A percentile compares a stretch with the other conserved stretches of the same genome.
Conservation (phyloP, 2,113 vertebrate species). For the Macroglossus sobrinus region DNA sequence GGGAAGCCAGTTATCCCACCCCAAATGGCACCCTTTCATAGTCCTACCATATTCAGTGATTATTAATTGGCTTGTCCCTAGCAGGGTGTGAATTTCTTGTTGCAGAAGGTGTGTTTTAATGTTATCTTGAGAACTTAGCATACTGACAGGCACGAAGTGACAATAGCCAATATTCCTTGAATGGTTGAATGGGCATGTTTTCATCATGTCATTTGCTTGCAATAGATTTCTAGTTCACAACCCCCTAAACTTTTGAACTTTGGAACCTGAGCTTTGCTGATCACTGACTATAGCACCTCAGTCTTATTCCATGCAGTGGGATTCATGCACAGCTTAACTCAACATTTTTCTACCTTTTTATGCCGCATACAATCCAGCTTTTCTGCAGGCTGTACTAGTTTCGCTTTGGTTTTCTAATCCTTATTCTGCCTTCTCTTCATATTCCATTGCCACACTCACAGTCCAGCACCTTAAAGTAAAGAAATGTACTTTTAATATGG, state of each 20-base stretch:
- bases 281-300: background rate
- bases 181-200: background rate
- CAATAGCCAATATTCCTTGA: background rate
- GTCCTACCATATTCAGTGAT: background rate
- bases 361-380: background rate
- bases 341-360: background rate
- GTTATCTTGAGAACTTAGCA: background rate
- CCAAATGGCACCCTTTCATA: background rate
- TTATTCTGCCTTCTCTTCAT: background rate
- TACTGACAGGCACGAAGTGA: background rate
- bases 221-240: background rate
- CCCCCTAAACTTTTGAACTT: background rate
- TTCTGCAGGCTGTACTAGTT: background rate
- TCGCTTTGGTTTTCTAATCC: background rate
- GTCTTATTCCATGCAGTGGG: background rate
- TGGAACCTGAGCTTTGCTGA: background rate
- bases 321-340: background rate
- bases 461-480: background rate
- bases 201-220: background rate
- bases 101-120: background rate
- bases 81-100: accelerated
- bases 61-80: background rate
- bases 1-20: accelerated
- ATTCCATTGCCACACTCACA: background rate
- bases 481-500: background rate